Percentiles rank a stretch among this genome's conserved stretches.
These are phyloP conservation scores for Rotaria sp. DNA, from an alignment of 2,888 invertebrate genomes.

Conservation along the genomic window DNA sequence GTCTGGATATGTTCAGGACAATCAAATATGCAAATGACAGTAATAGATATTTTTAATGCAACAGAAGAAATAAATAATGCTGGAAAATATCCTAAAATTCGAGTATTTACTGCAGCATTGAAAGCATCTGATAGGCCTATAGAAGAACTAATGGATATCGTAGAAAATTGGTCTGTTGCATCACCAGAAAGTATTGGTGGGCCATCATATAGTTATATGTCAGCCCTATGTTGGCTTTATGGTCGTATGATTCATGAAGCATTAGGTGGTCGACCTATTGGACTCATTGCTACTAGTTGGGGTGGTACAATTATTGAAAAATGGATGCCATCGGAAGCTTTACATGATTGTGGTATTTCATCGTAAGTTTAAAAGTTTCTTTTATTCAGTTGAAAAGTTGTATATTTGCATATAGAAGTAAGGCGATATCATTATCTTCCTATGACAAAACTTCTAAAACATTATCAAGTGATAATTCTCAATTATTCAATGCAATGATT, in stretches of 20 bases:
- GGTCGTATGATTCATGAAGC: slow-evolving; percentile 46
- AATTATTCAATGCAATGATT: slow-evolving; percentile 52
- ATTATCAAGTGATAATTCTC: neutral
- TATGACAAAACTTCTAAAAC: too few species aligned
- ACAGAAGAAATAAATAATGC: too few species aligned
- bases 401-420: too few species aligned
- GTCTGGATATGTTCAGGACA: slow-evolving; percentile 37
- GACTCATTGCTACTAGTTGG: slow-evolving; percentile 46
- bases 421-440: too few species aligned
- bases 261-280: slow-evolving; percentile 47
- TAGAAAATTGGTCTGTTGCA: neutral
- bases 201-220: slow-evolving; percentile 44
- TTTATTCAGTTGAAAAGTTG: too few species aligned
- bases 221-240: slow-evolving; percentile 52
- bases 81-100: neutral
- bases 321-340: slow-evolving; percentile 47
- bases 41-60: neutral
- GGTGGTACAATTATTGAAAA: slow-evolving; percentile 48
- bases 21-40: slow-evolving; percentile 31
- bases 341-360: slow-evolving; percentile 45
- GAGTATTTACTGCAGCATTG: neutral
- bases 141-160: neutral
- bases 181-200: slow-evolving; percentile 38
- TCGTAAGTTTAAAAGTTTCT: neutral
- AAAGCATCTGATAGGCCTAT: neutral